These are phyloP conservation scores for Triplophysa dalaica DNA, from an alignment of 2,113 vertebrate species.

Conservation along the genomic window DNA sequence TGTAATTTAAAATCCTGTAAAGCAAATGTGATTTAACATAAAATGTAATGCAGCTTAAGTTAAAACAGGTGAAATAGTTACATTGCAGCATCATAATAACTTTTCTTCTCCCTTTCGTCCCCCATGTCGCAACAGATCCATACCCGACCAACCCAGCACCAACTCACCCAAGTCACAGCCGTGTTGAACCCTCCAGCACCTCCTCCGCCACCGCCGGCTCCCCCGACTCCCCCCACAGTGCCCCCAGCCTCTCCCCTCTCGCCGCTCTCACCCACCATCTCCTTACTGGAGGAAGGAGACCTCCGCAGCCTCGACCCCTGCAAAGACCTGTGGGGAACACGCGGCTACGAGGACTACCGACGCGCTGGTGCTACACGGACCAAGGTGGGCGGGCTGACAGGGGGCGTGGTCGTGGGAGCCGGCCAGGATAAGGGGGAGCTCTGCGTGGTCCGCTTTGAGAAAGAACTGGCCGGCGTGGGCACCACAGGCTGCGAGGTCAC, in stretches of 20 bases:
- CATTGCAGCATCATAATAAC: no score
- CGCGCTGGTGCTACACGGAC: slow-evolving; percentile 76
- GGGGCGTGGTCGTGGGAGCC: slow-evolving; percentile 75
- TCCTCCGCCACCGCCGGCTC: slow-evolving; percentile 72
- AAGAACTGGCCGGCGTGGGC: slow-evolving; percentile 74
- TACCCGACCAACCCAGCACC: slow-evolving; percentile 75
- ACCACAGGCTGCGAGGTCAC: slow-evolving; percentile 73
- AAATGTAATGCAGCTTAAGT: no score
- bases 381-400: slow-evolving; percentile 74
- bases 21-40: no score
- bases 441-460: slow-evolving; percentile 83
- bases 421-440: slow-evolving; percentile 76
- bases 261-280: slow-evolving; percentile 75
- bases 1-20: no score
- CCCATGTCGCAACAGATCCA: slow-evolving; percentile 69
- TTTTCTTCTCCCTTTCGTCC: slow-evolving; percentile 27
- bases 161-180: slow-evolving; percentile 70
- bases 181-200: slow-evolving; percentile 74
- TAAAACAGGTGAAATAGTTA: no score
- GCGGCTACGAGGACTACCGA: slow-evolving; percentile 89
- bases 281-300: slow-evolving; percentile 80
- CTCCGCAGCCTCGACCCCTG: slow-evolving; percentile 79
- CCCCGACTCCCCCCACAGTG: slow-evolving; percentile 69
- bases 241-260: slow-evolving; percentile 71
- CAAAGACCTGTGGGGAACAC: slow-evolving; percentile 83